Evolutionary conservation across 2,888 invertebrate species (phyloP).

Genomic region (Yponomeuta cagnagella): DNA sequence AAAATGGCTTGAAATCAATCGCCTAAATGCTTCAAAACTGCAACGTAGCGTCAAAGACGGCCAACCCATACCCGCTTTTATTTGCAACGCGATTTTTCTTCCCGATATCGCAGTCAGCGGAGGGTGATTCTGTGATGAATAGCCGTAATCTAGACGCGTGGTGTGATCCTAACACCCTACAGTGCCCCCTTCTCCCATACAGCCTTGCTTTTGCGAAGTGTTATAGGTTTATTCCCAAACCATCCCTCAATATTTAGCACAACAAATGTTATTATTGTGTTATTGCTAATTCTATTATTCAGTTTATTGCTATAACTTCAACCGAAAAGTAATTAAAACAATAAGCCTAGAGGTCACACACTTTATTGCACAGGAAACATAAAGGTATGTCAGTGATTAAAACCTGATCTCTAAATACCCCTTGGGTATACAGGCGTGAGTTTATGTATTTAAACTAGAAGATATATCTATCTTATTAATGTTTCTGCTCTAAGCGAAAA

Average conservation of each 20-base stretch:
- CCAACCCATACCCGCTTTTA: neutral
- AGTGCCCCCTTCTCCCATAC: neutral
- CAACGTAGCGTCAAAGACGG: neutral
- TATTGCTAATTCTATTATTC: no score
- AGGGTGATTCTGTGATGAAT: constrained; percentile 10
- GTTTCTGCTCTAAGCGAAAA: no score
- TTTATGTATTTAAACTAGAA: no score
- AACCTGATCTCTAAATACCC: no score
- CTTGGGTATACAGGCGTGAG: no score
- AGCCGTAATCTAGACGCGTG: constrained; percentile 1
- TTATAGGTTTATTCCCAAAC: neutral
- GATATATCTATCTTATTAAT: no score
- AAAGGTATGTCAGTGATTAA: no score
- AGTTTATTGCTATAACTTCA: no score
- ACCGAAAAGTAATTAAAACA: no score
- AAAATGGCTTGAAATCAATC: neutral
- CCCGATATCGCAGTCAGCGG: neutral
- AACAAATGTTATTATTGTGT: neutral
- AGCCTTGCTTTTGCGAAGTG: neutral
- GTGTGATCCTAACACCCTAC: neutral
- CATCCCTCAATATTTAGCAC: neutral
- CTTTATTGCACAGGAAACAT: no score
- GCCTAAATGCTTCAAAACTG: neutral
- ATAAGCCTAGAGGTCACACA: no score
- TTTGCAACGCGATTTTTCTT: constrained; percentile 1